Evolutionary conservation across 2,888 invertebrate genomes (phyloP), one percentile per base, ranked within the genome.

Genomic region (Tiphia femorata): DNA sequence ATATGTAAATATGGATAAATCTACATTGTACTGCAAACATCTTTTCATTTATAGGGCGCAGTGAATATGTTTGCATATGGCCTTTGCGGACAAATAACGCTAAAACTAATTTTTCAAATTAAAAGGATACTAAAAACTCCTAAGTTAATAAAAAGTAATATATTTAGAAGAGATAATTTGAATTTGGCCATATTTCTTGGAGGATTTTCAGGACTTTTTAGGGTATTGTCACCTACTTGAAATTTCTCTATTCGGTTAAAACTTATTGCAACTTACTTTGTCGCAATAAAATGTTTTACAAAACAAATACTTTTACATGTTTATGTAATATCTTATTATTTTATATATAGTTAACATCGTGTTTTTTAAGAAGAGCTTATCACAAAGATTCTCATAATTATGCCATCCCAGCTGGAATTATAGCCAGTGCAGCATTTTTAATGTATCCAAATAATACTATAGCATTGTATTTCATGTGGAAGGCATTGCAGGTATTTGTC

Each of bases 401-500:
- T 79, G 92, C 92, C 0, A 81, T 92, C 67, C 87, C 91, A 29
- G 91, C 93, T 4, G 93, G 92, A 14, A 83, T 92, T 49, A 69
- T 92, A 12, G 91, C 92, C 3, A 92, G 92, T 35, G 80, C 88
- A 42, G 86, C 91, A 27, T 92, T 94, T 85, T 84, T 86, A 20
- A 88, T 89, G 69, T 94, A 91, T 83, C 92, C 92, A 25, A 92
- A 91, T 74, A 89, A 90, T 35, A 91, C 92, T 0, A 87, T 94
- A 46, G 90, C 94, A n/a, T 85, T 94, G 21, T 95, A 94, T 80
- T 88, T 92, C 4, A 87, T 92, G 84, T 93, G 94, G 91, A 95
- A 95, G 84, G 87, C 90, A 40, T 85, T 93, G 33, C 94, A 95
- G 87, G 93, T 93, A 17, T 20, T n/a, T n/a, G n/a, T n/a, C n/a